These are phyloP conservation scores for Listrodromus nycthemerus DNA, from an alignment of 2,888 invertebrate genomes.

Conservation along the genomic window DNA sequence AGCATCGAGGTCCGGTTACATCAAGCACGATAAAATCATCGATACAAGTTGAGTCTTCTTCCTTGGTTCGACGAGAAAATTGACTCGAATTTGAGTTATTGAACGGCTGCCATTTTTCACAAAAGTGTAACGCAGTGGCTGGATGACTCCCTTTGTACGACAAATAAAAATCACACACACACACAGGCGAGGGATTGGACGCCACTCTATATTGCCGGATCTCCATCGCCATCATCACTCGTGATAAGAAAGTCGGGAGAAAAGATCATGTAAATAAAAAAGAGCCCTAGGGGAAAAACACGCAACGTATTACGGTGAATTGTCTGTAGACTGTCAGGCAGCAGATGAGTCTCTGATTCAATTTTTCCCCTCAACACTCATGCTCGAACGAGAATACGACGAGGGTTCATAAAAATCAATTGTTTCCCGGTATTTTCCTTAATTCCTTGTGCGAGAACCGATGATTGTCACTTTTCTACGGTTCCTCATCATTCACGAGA, in stretches of 20 bases:
- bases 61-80: constrained; percentile 75
- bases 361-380: constrained; percentile 55
- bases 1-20: not conserved
- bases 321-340: constrained; percentile 57
- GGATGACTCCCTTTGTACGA: constrained; percentile 65
- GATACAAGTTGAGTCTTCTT: constrained; percentile 63
- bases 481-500: constrained; percentile 29
- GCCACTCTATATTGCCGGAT: constrained; percentile 64
- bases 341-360: constrained; percentile 42
- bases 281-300: constrained; percentile 73
- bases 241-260: constrained; percentile 63
- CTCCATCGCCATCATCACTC: constrained; percentile 75
- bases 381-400: constrained; percentile 33
- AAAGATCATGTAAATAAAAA: constrained; percentile 80
- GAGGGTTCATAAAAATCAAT: constrained; percentile 76
- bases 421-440: constrained; percentile 67
- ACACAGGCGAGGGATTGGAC: constrained; percentile 34
- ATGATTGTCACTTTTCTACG: constrained; percentile 30
- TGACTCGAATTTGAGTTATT: constrained; percentile 84
- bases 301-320: constrained; percentile 24
- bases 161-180: constrained; percentile 32
- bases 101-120: constrained; percentile 72
- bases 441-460: constrained; percentile 40
- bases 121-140: constrained; percentile 34
- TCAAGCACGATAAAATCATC: not conserved